Evolutionary conservation across 2,888 invertebrate genomes (phyloP).

Genomic region (Eueremaeus valkanovi): DNA sequence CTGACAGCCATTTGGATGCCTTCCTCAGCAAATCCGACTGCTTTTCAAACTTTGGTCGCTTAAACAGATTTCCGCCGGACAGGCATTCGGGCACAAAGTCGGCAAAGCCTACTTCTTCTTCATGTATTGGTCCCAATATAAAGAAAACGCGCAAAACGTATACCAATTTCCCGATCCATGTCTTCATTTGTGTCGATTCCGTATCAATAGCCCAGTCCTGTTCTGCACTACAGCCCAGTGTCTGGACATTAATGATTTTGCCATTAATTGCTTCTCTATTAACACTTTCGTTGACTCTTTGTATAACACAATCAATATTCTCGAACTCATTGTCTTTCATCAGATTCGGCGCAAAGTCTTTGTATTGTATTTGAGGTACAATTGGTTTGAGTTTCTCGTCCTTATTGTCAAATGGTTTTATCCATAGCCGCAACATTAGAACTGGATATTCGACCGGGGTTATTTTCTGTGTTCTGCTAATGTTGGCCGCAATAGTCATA

Average conservation of each 20-base stretch:
- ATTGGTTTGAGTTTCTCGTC: slow-evolving; percentile 7
- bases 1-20: slow-evolving; percentile 46
- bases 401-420: background rate
- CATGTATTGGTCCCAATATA: background rate
- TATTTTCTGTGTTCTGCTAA: background rate
- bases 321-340: slow-evolving; percentile 22
- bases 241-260: slow-evolving; percentile 27
- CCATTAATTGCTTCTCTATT: slow-evolving; percentile 15
- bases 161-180: background rate
- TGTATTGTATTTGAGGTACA: background rate
- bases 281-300: slow-evolving; percentile 31
- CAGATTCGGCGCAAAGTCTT: slow-evolving; percentile 18
- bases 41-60: slow-evolving; percentile 45
- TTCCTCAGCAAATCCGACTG: slow-evolving; percentile 43
- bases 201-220: background rate
- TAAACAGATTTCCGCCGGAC: slow-evolving; percentile 44
- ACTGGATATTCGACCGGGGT: background rate
- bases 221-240: slow-evolving; percentile 1
- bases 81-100: slow-evolving; percentile 46
- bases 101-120: slow-evolving; percentile 41
- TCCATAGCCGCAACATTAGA: background rate
- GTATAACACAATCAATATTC: slow-evolving; percentile 31
- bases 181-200: background rate
- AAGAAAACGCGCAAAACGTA: slow-evolving; percentile 35
- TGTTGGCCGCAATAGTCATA: background rate